Conservation (phyloP, 2,113 vertebrate species). For the Cranoglanis bouderius region DNA sequence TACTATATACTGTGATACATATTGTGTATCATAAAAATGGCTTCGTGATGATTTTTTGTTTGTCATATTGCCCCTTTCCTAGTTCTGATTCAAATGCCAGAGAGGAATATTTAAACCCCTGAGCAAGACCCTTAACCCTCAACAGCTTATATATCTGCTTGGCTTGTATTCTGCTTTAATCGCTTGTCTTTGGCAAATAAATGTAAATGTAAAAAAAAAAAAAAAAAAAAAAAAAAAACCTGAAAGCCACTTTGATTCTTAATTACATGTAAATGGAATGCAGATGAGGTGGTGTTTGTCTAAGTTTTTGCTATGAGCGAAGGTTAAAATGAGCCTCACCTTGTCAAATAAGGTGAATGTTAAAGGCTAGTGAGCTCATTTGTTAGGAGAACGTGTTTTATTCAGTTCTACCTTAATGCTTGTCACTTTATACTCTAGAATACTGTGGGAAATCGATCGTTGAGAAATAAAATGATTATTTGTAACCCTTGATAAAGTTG, state of each 20-base stretch:
- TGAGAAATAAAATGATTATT: not conserved
- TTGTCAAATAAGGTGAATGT: not conserved
- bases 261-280: conserved; percentile 1
- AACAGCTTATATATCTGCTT: not conserved
- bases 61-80: too few species aligned
- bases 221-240: too few species aligned
- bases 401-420: not conserved
- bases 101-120: not conserved
- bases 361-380: not conserved
- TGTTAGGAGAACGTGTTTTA: not conserved
- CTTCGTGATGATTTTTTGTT: not conserved
- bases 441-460: too few species aligned
- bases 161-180: not conserved
- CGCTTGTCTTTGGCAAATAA: not conserved
- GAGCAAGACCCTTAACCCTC: not conserved
- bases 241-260: not conserved
- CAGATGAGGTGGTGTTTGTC: conserved; percentile 3
- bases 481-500: not conserved
- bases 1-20: not conserved
- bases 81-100: not conserved
- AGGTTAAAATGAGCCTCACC: conserved; percentile 8
- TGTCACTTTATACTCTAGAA: not conserved
- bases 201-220: not conserved
- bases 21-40: not conserved
- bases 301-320: not conserved